Evolutionary conservation across 2,797 vertebrate species (phyloP).

Genomic region (Morelia viridis): DNA sequence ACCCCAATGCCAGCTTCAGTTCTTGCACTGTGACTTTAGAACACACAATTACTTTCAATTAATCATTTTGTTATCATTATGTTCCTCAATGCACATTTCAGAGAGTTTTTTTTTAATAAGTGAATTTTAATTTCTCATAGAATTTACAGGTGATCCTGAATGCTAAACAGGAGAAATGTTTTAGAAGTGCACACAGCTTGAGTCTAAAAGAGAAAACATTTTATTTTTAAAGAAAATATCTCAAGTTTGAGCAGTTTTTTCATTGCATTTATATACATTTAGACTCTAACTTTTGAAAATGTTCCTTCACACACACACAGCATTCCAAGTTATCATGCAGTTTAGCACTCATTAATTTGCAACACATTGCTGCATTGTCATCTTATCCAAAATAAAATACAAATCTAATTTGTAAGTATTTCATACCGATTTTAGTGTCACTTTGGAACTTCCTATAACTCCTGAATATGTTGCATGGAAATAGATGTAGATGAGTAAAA

Average conservation of each 20-base stretch:
- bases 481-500: constrained; percentile 30
- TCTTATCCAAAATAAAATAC: background rate
- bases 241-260: constrained; percentile 9
- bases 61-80: background rate
- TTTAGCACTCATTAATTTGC: background rate
- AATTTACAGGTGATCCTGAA: background rate
- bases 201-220: constrained; percentile 45
- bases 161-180: background rate
- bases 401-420: constrained; percentile 32
- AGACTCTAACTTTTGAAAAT: constrained; percentile 11
- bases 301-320: constrained; percentile 23
- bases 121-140: background rate
- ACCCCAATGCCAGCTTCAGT: background rate
- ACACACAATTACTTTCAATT: background rate
- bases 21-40: background rate
- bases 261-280: background rate
- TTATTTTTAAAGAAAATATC: constrained; percentile 23
- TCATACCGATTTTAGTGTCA: background rate
- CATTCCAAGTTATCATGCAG: background rate
- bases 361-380: constrained; percentile 35
- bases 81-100: background rate
- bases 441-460: background rate
- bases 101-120: background rate
- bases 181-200: constrained; percentile 2
- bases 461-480: constrained; percentile 19